Conservation (phyloP, 2,888 invertebrate genomes). For the Paralinhomoeus sp. region DNA sequence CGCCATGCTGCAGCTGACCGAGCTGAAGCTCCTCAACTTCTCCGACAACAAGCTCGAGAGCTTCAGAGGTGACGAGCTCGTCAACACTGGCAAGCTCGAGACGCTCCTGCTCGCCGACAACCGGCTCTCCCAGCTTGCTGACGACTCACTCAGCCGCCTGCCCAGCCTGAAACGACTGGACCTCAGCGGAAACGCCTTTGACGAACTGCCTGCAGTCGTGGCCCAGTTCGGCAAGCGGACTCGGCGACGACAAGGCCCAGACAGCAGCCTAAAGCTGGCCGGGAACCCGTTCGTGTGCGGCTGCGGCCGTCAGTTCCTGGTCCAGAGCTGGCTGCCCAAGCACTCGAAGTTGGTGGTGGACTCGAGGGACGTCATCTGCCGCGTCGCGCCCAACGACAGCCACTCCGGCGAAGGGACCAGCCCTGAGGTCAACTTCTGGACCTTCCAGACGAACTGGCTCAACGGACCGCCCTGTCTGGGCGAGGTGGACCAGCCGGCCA, state of each 20-base stretch:
- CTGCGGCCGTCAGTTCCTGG: slow-evolving; percentile 9
- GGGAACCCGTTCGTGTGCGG: slow-evolving; percentile 23
- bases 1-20: slow-evolving; percentile 18
- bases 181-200: slow-evolving; percentile 14
- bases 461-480: slow-evolving; percentile 1
- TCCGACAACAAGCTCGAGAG: slow-evolving; percentile 12
- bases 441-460: slow-evolving; percentile 5
- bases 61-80: slow-evolving; percentile 12
- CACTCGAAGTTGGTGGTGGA: background rate
- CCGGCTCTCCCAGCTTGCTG: slow-evolving; percentile 7
- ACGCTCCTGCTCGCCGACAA: slow-evolving; percentile 14
- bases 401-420: background rate
- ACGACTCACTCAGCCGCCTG: slow-evolving; percentile 10
- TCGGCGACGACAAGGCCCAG: background rate
- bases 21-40: slow-evolving; percentile 15
- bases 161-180: slow-evolving; percentile 12
- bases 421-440: slow-evolving; percentile 7
- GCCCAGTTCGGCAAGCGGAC: background rate
- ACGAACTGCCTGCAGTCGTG: slow-evolving; percentile 6
- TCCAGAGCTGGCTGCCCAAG: slow-evolving; percentile 4
- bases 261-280: slow-evolving; percentile 11
- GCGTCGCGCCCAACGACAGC: background rate
- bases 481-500: background rate
- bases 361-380: no score
- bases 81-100: slow-evolving; percentile 10